Conservation (phyloP, 2,113 vertebrate species). For the Leucosticte australis region DNA sequence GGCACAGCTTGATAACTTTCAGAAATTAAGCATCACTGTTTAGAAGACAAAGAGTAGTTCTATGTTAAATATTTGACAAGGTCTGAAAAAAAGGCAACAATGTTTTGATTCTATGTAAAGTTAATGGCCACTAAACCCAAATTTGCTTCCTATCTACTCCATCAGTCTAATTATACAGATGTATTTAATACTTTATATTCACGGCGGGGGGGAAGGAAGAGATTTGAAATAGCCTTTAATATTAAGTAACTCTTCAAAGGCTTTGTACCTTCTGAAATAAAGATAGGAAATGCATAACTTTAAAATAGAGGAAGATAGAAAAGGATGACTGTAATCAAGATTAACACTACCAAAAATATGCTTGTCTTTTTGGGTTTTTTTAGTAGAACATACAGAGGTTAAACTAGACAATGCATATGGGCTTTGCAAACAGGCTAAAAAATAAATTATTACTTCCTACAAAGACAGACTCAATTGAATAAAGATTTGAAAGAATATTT, state of each 20-base stretch:
- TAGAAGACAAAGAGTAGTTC: neutral
- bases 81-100: neutral
- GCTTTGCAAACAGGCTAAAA: neutral
- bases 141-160: neutral
- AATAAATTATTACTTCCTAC: neutral
- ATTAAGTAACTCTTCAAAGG: neutral
- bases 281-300: neutral
- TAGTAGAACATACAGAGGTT: neutral
- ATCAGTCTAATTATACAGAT: neutral
- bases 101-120: neutral
- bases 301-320: neutral
- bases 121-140: neutral
- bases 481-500: neutral
- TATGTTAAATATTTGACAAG: neutral
- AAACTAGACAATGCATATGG: neutral
- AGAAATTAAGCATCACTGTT: neutral
- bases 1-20: neutral
- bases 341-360: neutral
- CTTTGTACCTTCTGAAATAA: neutral
- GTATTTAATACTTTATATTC: neutral
- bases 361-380: neutral
- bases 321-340: neutral
- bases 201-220: accelerated
- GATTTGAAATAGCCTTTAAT: neutral
- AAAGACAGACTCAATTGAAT: neutral